Base-by-base conservation (phyloP, 2,797 vertebrate species). In the Pipistrellus nathusii region DNA sequence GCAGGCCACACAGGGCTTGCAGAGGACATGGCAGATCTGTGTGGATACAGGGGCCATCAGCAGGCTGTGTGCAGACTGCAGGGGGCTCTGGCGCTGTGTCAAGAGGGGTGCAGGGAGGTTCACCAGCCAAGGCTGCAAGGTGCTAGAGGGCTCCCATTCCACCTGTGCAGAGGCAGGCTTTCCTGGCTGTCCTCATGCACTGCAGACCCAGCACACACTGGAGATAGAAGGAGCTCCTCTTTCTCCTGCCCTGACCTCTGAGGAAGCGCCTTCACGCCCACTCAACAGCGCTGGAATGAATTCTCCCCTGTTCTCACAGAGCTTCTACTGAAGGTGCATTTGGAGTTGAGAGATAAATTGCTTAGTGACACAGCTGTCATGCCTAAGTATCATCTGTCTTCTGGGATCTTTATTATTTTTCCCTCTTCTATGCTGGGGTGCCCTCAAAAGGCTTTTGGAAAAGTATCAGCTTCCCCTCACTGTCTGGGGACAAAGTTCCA, bases 181-280 rank as follows among this genome's bases (percentile, higher is more conserved):
- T 46, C 12, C 53, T 53, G 57, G 25, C 0, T 51, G 21, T 51
- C 66, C 32, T 83, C 18, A 48, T 17, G 27, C 2, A 14, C 5
- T 2, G 17, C 20, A 1, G 5, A 32, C 11, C 11, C 0, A 46
- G 76, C 13, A 23, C 30, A 32, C 0, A 4, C 59, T n/a, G 32
- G 35, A 84, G 46, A n/a, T 55, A 44, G 57, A 44, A 35, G 17
- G 32, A 48, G 32, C 30, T 2, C 13, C 21, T 9, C 46, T 32
- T 75, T 48, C 27, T 77, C 13, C 48, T 5, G 35, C 5, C 14
- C 44, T 68, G 59, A 3, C 57, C 14, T 85, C 4, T 59, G 18
- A 57, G 32, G 68, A 76, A 76, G 59, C 8, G 25, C 15, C 20
- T 59, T 25, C 0, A 0, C 0, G 1, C n/a, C 44, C 32, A 46